Conservation (phyloP, 2,888 invertebrate species). For the Neoascia interrupta region DNA sequence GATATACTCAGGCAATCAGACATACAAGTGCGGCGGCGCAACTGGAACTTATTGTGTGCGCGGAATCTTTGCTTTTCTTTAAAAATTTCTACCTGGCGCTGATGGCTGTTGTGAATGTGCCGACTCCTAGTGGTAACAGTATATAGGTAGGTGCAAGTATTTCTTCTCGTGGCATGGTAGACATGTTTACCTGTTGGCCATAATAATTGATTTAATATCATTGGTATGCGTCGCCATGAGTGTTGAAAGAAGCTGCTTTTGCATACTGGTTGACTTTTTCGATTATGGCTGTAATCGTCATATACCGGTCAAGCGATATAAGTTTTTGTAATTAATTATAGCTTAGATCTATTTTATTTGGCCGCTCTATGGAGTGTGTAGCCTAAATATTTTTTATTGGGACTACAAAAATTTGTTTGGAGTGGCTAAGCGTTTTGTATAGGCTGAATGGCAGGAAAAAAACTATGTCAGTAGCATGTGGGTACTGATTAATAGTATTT, state of each 20-base stretch:
- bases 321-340: slow-evolving; percentile 18
- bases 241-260: slow-evolving; percentile 60
- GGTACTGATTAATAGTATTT: no score
- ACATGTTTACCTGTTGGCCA: slow-evolving; percentile 42
- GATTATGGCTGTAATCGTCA: slow-evolving; percentile 19
- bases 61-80: slow-evolving; percentile 61
- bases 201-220: slow-evolving; percentile 55
- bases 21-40: slow-evolving; percentile 36
- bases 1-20: neutral
- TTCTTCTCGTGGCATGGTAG: slow-evolving; percentile 42
- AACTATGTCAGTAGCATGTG: no score
- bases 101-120: no score
- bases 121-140: no score
- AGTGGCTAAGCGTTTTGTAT: no score
- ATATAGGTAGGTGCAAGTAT: slow-evolving; percentile 49
- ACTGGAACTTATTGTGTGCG: slow-evolving; percentile 43
- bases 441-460: no score
- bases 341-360: slow-evolving; percentile 8
- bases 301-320: slow-evolving; percentile 41
- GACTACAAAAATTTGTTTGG: no score
- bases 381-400: slow-evolving; percentile 12
- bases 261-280: slow-evolving; percentile 47
- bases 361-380: slow-evolving; percentile 5
- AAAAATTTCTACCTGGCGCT: slow-evolving; percentile 58
- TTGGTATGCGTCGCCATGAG: slow-evolving; percentile 57